Percentiles rank a stretch among this genome's conserved stretches.
phyloP scores from a whole-genome alignment of 2,888 invertebrate species.

The Oeneis ivallda region DNA sequence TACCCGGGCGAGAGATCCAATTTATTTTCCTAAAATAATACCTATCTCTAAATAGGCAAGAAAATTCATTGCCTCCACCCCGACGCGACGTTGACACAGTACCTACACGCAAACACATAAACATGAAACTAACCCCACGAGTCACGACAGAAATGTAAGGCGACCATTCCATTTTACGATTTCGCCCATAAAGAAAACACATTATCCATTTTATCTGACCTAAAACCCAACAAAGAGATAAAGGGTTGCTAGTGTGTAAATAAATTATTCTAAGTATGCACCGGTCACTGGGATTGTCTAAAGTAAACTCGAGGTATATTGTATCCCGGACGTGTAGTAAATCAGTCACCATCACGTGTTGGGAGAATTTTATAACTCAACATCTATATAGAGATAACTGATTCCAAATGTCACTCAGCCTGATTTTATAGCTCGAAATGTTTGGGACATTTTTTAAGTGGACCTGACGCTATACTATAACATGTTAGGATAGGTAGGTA shows the following conservation, averaged over 20 bases:
- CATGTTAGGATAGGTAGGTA: not conserved
- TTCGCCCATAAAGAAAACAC: conserved; percentile 67
- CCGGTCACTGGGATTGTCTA: conserved; percentile 63
- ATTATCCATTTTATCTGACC: conserved; percentile 76
- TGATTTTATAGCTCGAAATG: conserved; percentile 28
- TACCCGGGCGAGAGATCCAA: not conserved
- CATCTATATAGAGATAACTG: conserved; percentile 65
- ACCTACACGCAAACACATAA: conserved; percentile 33
- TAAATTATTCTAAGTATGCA: conserved; percentile 70
- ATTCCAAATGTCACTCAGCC: conserved; percentile 47
- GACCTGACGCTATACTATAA: not conserved
- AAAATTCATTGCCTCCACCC: conserved; percentile 15
- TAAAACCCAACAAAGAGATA: conserved; percentile 76
- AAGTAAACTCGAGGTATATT: conserved; percentile 70
- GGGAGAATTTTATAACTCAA: conserved; percentile 66
- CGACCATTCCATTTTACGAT: conserved; percentile 63
- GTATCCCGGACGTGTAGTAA: conserved; percentile 61
- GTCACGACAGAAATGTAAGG: conserved; percentile 61
- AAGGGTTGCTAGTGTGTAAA: conserved; percentile 72
- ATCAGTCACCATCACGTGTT: conserved; percentile 69
- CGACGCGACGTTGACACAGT: conserved; percentile 19
- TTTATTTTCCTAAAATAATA: conserved; percentile 1
- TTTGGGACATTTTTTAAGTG: conserved; percentile 23
- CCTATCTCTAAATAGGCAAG: conserved; percentile 5
- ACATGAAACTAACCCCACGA: conserved; percentile 60